Conservation (phyloP, 2,888 invertebrate genomes). For the Acleris sparsana region DNA sequence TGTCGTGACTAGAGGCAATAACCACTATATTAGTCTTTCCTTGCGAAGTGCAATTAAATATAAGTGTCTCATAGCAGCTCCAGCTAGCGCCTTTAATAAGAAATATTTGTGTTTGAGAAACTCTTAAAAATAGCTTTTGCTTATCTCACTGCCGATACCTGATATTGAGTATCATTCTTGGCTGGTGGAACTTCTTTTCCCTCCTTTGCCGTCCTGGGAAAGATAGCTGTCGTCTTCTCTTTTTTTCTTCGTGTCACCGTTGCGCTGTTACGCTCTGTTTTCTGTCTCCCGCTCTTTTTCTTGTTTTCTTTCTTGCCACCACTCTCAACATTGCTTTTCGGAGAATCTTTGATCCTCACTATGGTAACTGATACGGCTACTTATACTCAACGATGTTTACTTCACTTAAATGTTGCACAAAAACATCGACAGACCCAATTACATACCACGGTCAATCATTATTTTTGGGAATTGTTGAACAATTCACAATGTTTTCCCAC, state of each 20-base stretch:
- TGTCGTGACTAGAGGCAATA: constrained; percentile 69
- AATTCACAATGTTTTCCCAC: constrained; percentile 9
- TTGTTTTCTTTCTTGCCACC: constrained; percentile 85
- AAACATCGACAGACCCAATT: constrained; percentile 18
- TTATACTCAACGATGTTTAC: constrained; percentile 24
- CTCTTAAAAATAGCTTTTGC: background rate
- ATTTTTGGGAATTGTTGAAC: background rate
- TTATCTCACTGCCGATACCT: constrained; percentile 50
- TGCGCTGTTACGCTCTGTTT: constrained; percentile 75
- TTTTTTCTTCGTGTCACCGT: constrained; percentile 76
- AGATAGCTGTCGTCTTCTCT: constrained; percentile 64
- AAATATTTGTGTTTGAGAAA: no score
- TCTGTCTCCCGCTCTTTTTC: constrained; percentile 85
- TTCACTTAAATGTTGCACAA: constrained; percentile 14
- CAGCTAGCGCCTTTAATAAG: no score
- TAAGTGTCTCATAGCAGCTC: constrained; percentile 42
- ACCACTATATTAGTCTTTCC: constrained; percentile 66
- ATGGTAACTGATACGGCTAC: constrained; percentile 79
- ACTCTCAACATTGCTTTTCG: constrained; percentile 84
- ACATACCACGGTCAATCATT: constrained; percentile 4
- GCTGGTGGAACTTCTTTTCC: constrained; percentile 56
- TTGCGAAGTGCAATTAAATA: constrained; percentile 62
- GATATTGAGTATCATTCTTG: constrained; percentile 62
- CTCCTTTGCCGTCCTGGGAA: constrained; percentile 66
- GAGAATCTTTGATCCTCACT: constrained; percentile 87